phyloP scores from a whole-genome alignment of 2,113 vertebrate genomes.

The Trichechus manatus region DNA sequence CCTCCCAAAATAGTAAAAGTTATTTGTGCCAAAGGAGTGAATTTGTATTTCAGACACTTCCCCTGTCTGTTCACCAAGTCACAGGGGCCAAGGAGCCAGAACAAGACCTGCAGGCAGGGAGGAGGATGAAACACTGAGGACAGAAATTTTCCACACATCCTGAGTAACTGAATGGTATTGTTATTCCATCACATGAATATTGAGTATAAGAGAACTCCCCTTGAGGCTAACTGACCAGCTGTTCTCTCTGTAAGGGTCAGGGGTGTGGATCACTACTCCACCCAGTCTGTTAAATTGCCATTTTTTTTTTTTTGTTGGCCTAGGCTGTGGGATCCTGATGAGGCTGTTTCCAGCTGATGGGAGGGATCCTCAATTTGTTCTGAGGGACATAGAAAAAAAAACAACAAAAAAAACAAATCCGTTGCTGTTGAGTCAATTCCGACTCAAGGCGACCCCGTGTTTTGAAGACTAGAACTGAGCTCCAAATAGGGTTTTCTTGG shows the following conservation, averaged over 20 bases:
- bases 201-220: neutral
- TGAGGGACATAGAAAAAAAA: neutral
- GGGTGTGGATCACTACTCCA: neutral
- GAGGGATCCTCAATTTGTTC: accelerated
- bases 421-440: neutral
- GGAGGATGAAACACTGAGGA: neutral
- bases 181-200: neutral
- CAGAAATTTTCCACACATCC: neutral
- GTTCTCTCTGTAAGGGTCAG: neutral
- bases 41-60: neutral
- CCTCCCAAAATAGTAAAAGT: conserved; percentile 40
- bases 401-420: no score
- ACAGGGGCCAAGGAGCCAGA: neutral
- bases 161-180: no score
- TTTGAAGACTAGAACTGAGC: neutral
- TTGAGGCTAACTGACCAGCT: neutral
- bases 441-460: neutral
- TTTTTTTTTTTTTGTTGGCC: neutral
- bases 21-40: neutral
- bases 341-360: neutral
- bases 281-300: accelerated
- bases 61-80: neutral
- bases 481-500: neutral
- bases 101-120: neutral
- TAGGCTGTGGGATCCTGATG: neutral